A percentile compares a stretch with the other conserved stretches of the same genome.
These are phyloP conservation scores for Chaetophractus vellerosus DNA, from an alignment of 2,797 vertebrate genomes.

Conservation along the genomic window DNA sequence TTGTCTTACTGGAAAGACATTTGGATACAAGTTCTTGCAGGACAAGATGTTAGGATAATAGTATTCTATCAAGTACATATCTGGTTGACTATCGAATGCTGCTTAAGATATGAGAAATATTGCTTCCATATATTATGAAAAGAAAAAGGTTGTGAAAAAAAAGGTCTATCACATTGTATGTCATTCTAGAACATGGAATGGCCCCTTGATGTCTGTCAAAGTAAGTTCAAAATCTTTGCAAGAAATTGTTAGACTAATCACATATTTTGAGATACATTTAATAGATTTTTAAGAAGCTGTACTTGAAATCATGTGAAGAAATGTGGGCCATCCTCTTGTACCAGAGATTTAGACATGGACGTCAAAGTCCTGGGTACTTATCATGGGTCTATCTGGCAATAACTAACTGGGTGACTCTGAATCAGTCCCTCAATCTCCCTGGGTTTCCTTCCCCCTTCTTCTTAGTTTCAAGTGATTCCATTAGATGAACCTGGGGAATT, in stretches of 20 bases:
- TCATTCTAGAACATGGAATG: neutral
- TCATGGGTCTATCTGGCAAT: neutral
- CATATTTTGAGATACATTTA: neutral
- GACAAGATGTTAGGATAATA: neutral
- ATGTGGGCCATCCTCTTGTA: neutral
- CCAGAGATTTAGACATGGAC: neutral
- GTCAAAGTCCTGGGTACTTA: neutral
- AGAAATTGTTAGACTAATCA: neutral
- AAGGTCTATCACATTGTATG: neutral
- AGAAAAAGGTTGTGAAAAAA: neutral
- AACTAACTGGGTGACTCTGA: neutral
- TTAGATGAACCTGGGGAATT: neutral
- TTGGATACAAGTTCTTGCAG: neutral
- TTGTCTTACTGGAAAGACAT: neutral
- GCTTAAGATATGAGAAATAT: neutral
- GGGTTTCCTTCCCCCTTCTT: neutral
- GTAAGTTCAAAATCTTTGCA: conserved; percentile 24
- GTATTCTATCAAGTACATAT: neutral
- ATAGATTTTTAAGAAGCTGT: neutral
- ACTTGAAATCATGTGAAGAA: neutral
- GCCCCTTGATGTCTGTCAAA: neutral
- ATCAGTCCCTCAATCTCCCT: neutral
- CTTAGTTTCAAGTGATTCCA: neutral
- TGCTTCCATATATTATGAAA: conserved; percentile 1
- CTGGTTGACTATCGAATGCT: neutral